These are phyloP conservation scores for Drosophila insularis DNA, from an alignment of 1,140 invertebrate species.

Conservation along the genomic window DNA sequence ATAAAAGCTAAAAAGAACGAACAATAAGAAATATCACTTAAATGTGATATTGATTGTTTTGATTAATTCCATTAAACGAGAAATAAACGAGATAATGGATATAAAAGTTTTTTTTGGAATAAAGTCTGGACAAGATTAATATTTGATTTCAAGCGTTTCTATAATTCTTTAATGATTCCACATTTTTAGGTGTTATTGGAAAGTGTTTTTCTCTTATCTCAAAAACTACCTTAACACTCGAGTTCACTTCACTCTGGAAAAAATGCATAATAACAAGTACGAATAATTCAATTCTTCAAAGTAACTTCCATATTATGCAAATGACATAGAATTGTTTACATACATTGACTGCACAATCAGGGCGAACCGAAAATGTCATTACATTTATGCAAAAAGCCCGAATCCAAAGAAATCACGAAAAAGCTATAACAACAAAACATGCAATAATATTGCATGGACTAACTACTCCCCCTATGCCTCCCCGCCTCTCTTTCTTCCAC, in stretches of 20 bases:
- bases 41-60: background rate
- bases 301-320: conserved; percentile 13
- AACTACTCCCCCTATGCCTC: conserved; percentile 25
- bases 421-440: conserved; percentile 76
- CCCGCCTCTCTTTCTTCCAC: background rate
- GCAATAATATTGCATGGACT: conserved; percentile 65
- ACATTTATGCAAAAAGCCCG: conserved; percentile 68
- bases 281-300: conserved; percentile 9
- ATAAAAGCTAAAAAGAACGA: conserved; percentile 6
- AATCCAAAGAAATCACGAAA: conserved; percentile 62
- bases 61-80: background rate
- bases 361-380: conserved; percentile 48
- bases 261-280: background rate
- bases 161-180: too few species aligned
- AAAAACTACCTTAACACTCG: too few species aligned
- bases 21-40: background rate
- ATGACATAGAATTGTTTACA: conserved; percentile 51
- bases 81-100: background rate
- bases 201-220: too few species aligned
- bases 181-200: too few species aligned
- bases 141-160: too few species aligned
- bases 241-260: too few species aligned
- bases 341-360: conserved; percentile 70
- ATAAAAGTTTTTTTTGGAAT: background rate
- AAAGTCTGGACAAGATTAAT: background rate